These are phyloP conservation scores for Rhodeus uyekii DNA, from an alignment of 2,797 vertebrate genomes.

Conservation along the genomic window DNA sequence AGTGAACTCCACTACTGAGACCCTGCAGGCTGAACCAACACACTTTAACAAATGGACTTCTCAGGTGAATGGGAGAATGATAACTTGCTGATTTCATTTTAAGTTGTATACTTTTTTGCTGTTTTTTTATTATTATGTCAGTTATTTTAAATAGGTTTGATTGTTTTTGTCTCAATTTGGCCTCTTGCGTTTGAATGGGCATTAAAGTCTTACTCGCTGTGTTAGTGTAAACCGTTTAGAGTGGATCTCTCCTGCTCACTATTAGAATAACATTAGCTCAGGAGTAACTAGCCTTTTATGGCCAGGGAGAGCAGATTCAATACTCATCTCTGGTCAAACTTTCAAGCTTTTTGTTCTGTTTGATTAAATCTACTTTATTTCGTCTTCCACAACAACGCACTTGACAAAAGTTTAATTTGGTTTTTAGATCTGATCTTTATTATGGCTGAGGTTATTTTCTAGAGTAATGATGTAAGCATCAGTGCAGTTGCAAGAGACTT, in stretches of 20 bases:
- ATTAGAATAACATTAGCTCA: conserved; percentile 50
- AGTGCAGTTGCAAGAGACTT: background rate
- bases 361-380: background rate
- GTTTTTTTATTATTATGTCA: background rate
- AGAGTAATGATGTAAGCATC: background rate
- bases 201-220: conserved; percentile 67
- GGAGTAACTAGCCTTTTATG: conserved; percentile 67
- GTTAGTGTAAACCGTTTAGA: conserved; percentile 73
- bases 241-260: conserved; percentile 49
- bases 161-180: conserved; percentile 8
- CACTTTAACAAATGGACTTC: conserved; percentile 22
- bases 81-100: background rate
- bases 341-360: background rate
- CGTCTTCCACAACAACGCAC: background rate
- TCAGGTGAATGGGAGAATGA: background rate
- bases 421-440: background rate
- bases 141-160: background rate
- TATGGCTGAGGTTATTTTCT: background rate
- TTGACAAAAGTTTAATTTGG: background rate
- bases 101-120: background rate
- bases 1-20: conserved; percentile 2
- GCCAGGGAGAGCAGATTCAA: conserved; percentile 64
- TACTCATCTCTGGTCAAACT: conserved; percentile 8
- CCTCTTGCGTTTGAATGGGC: conserved; percentile 57
- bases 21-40: background rate